A percentile compares a stretch with the other conserved stretches of the same genome.
Evolutionary conservation across 2,888 invertebrate genomes (phyloP).

Genomic region (Pterostichus niger): DNA sequence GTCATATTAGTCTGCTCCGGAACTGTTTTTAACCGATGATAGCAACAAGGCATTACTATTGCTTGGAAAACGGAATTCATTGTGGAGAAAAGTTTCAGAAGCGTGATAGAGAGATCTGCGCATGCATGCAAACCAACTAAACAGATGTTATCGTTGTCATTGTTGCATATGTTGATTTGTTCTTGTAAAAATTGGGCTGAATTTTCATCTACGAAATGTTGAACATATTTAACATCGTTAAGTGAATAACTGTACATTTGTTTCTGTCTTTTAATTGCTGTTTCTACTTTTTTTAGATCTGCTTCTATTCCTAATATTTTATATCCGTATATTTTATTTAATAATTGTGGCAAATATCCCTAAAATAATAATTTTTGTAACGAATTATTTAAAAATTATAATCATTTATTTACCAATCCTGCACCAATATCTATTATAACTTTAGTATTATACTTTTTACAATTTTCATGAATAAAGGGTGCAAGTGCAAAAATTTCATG

Average conservation of each 20-base stretch:
- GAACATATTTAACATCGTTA: conserved; percentile 80
- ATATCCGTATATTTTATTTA: conserved; percentile 80
- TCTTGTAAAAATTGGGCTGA: conserved; percentile 76
- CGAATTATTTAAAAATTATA: conserved; percentile 33
- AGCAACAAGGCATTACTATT: conserved; percentile 89
- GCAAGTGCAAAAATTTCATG: conserved; percentile 85
- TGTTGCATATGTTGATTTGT: conserved; percentile 68
- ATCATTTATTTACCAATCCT: conserved; percentile 81
- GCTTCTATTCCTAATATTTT: conserved; percentile 85
- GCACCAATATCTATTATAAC: conserved; percentile 86
- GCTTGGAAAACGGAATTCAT: conserved; percentile 80
- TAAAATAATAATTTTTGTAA: conserved; percentile 73
- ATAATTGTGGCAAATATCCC: conserved; percentile 87
- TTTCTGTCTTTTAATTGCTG: conserved; percentile 81
- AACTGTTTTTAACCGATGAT: conserved; percentile 82
- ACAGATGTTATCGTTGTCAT: conserved; percentile 72
- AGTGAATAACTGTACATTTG: conserved; percentile 79
- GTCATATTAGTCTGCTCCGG: conserved; percentile 28
- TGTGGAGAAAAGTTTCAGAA: conserved; percentile 83
- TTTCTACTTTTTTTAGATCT: conserved; percentile 79
- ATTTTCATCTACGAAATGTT: conserved; percentile 79
- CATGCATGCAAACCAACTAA: conserved; percentile 88
- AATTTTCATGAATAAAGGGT: conserved; percentile 79
- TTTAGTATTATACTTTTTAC: conserved; percentile 77
- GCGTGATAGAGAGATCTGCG: conserved; percentile 86